phyloP scores from a whole-genome alignment of 2,888 invertebrate species.

The Acanthosepion lycidas region DNA sequence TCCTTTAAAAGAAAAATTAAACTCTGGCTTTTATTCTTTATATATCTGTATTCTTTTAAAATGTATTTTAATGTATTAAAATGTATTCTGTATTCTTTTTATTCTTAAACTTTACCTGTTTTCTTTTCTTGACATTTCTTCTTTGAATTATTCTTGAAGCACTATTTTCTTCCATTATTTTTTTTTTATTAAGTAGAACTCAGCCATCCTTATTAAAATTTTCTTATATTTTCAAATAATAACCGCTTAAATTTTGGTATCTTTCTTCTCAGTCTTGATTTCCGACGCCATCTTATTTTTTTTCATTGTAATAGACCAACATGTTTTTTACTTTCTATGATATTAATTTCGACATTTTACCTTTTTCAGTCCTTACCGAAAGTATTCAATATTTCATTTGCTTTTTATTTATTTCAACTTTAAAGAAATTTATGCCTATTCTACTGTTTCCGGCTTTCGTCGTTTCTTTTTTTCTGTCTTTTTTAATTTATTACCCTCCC shows the following conservation, averaged over 20 bases:
- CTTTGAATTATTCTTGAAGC: background rate
- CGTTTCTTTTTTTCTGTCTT: background rate
- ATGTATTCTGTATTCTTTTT: too few relatives aligned
- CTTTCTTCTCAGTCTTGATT: background rate
- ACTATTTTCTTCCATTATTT: background rate
- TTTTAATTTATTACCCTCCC: background rate
- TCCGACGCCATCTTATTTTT: background rate
- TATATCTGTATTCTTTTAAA: background rate
- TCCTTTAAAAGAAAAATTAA: too few relatives aligned
- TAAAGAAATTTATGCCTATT: background rate
- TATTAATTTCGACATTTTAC: background rate
- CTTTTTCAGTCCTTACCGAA: background rate
- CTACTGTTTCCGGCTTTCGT: background rate
- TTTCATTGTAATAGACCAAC: background rate
- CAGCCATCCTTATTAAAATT: background rate
- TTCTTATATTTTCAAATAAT: background rate
- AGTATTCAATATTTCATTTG: background rate
- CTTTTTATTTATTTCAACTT: background rate
- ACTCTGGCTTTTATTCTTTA: background rate
- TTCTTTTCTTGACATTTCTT: too few relatives aligned
- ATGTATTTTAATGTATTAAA: background rate
- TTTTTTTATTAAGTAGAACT: background rate
- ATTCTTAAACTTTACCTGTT: too few relatives aligned
- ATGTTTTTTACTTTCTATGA: background rate
- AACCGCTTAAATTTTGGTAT: background rate